Base-by-base conservation (phyloP, 1,140 invertebrate genomes). In the Tetranychus cinnabarinus region DNA sequence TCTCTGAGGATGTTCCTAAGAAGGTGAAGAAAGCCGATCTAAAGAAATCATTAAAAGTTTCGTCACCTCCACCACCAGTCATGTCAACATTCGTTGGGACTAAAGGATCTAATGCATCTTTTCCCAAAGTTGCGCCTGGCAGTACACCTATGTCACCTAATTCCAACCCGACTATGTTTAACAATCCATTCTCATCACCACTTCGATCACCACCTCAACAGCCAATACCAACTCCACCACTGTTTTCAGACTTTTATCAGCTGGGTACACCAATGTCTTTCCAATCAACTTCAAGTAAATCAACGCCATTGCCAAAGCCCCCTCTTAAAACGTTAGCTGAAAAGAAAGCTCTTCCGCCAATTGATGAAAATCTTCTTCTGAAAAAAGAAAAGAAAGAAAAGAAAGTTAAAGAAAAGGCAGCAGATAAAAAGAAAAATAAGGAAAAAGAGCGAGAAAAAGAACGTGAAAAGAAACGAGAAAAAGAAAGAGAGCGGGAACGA, bases 91-190 rank as follows among this genome's bases (percentile, higher is more conserved):
- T 63, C 62, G 13, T 62, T 62, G 61, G 39, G 50, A 45, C 15
- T 62, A 63, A 66, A 12, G 61, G 15, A 50, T 60, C 23, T 62
- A 62, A 58, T 60, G 42, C 58, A 62, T 31, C 67, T 65, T 33
- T 66, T 77, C 65, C 79, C 79, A 64, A 82, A 81, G 71, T 81
- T 80, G 63, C 80, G 81, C n/a, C 79, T 76, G 71, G 79, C 72
- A 60, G 71, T 72, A 45, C 70, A 77, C 61, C 70, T 73, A 62
- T 72, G 73, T 58, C 57, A n/a, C 57, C 47, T 72, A 76, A 63
- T 6, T n/a, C n/a, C 15, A 52, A 52, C 10, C 5, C 39, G 10
- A 42, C 39, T 6, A 42, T 52, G 33, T 52, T 23, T 15, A 6
- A 6, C 15, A 52, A 23, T 33, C 48, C 48, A 23, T 52, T 52